Conservation (phyloP, 2,888 invertebrate genomes). For the Agonopterix alstromeriana region DNA sequence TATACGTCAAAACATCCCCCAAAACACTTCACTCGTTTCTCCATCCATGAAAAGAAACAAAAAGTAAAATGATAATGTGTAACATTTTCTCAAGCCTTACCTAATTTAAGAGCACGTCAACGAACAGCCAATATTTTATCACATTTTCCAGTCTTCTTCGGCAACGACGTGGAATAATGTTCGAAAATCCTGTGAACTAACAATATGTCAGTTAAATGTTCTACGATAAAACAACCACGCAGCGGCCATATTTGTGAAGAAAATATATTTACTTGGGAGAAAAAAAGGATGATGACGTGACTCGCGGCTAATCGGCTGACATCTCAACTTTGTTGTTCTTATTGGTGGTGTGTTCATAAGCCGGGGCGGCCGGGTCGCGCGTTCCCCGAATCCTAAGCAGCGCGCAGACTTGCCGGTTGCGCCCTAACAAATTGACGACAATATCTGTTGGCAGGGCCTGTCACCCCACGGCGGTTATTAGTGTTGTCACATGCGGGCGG, state of each 20-base stretch:
- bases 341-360: constrained; percentile 66
- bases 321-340: constrained; percentile 69
- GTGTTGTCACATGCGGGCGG: constrained; percentile 31
- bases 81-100: constrained; percentile 5
- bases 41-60: no score
- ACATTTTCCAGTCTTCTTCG: constrained; percentile 9
- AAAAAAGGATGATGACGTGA: constrained; percentile 52
- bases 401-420: constrained; percentile 35
- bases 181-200: constrained; percentile 13
- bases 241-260: constrained; percentile 20
- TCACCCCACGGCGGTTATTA: constrained; percentile 56
- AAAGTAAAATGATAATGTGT: constrained; percentile 1
- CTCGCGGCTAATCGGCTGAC: constrained; percentile 61
- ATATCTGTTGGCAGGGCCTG: constrained; percentile 64
- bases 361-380: constrained; percentile 36
- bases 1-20: no score
- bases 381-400: constrained; percentile 58
- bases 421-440: constrained; percentile 68
- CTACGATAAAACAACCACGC: constrained; percentile 3
- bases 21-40: no score
- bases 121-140: constrained; percentile 11
- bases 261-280: constrained; percentile 43
- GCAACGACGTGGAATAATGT: constrained; percentile 12
- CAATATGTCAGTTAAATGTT: constrained; percentile 13
- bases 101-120: constrained; percentile 11